These are phyloP conservation scores for Chaetoderma sp. DNA, from an alignment of 2,888 invertebrate genomes.

Conservation along the genomic window DNA sequence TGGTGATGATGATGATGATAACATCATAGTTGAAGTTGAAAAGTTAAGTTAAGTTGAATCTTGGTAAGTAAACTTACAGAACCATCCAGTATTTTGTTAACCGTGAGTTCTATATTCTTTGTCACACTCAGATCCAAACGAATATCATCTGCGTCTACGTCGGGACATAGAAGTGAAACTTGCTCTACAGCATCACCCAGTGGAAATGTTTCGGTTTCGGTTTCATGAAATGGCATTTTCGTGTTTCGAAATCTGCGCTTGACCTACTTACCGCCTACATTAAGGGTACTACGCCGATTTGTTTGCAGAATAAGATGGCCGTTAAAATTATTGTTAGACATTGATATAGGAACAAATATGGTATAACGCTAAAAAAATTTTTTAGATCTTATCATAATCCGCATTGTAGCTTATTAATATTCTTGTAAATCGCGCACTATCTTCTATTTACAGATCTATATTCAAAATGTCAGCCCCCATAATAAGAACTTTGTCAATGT, in stretches of 20 bases:
- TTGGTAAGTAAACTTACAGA: slow-evolving; percentile 11
- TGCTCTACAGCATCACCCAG: slow-evolving; percentile 13
- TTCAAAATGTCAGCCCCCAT: slow-evolving; percentile 40
- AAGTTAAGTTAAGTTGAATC: background rate
- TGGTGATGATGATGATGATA: too few species aligned
- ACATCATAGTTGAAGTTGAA: too few species aligned
- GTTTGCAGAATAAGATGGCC: too few species aligned
- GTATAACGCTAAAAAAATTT: too few species aligned
- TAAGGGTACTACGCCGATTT: too few species aligned
- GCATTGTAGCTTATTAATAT: too few species aligned
- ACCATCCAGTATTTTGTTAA: slow-evolving; percentile 33
- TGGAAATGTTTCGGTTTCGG: background rate
- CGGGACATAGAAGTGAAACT: slow-evolving; percentile 30
- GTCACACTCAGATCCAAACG: slow-evolving; percentile 22
- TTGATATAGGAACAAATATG: too few species aligned
- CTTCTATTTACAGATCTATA: too few species aligned
- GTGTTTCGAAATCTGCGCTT: background rate
- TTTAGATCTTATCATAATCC: too few species aligned
- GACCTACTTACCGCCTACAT: background rate
- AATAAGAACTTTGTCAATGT: background rate
- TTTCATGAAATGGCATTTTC: background rate
- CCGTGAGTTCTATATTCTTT: slow-evolving; percentile 23
- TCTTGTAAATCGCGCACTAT: too few species aligned
- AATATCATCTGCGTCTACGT: slow-evolving; percentile 15
- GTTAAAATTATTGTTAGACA: too few species aligned